These are phyloP conservation scores for Oenanthe oenanthe DNA, from an alignment of 2,113 vertebrate genomes.

Conservation along the genomic window DNA sequence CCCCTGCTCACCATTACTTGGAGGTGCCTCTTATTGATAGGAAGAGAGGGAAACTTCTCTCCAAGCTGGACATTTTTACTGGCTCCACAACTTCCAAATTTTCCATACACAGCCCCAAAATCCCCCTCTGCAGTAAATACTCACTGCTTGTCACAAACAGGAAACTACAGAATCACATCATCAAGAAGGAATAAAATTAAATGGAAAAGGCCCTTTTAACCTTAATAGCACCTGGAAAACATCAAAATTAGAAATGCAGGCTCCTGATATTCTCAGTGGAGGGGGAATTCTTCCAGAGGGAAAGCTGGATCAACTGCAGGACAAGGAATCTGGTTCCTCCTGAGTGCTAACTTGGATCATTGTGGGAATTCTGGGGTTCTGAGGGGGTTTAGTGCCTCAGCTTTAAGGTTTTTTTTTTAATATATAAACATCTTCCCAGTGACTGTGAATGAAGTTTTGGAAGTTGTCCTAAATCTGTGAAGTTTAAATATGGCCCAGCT, in stretches of 20 bases:
- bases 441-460: background rate
- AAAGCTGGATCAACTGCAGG: background rate
- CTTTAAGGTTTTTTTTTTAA: background rate
- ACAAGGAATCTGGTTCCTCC: background rate
- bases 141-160: background rate
- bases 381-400: rapidly evolving
- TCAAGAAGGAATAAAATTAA: background rate
- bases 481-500: background rate
- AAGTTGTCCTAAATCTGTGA: background rate
- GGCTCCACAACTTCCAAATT: background rate
- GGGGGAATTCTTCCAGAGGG: background rate
- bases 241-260: background rate
- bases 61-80: background rate
- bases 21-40: background rate
- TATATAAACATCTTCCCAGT: background rate
- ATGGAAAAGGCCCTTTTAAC: background rate
- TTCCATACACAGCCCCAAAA: background rate
- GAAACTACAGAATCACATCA: background rate
- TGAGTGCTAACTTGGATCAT: rapidly evolving
- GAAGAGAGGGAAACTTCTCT: background rate
- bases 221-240: background rate
- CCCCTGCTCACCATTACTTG: background rate
- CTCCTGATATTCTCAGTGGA: background rate
- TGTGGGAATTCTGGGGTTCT: background rate
- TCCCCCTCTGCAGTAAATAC: background rate